phyloP scores from a whole-genome alignment of 2,113 vertebrate genomes.

The Oryzias celebensis region DNA sequence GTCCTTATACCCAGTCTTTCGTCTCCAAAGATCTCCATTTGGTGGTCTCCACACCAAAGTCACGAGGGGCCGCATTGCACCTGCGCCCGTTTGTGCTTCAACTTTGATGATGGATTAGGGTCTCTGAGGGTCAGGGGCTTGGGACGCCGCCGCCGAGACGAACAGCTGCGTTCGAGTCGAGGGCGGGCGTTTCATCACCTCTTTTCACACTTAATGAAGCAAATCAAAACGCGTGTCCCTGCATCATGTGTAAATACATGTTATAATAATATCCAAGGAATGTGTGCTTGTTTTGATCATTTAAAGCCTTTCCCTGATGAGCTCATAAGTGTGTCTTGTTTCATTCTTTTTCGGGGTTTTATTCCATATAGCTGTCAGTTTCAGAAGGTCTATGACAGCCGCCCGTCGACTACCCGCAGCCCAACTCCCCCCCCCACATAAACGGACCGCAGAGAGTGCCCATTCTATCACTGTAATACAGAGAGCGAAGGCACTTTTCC shows the following conservation, averaged over 20 bases:
- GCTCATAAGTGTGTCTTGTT: no score
- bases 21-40: neutral
- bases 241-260: conserved; percentile 18
- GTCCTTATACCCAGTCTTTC: no score
- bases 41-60: conserved; percentile 2
- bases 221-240: conserved; percentile 61
- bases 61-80: conserved; percentile 4
- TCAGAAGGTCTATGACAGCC: conserved; percentile 3
- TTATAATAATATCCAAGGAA: neutral
- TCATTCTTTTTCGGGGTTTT: no score
- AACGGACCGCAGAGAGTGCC: conserved; percentile 52
- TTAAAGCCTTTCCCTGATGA: no score
- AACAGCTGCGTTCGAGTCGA: conserved; percentile 75
- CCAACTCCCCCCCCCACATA: conserved; percentile 29
- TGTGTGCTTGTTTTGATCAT: no score
- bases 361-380: no score
- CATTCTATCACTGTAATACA: conserved; percentile 53
- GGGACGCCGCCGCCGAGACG: conserved; percentile 70
- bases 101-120: conserved; percentile 75
- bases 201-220: conserved; percentile 71
- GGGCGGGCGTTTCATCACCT: conserved; percentile 71
- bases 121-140: conserved; percentile 66
- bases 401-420: conserved; percentile 25
- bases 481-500: conserved; percentile 59
- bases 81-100: conserved; percentile 24